Base-by-base conservation (phyloP, 2,797 vertebrate genomes). In the Rhabdomys pumilio region DNA sequence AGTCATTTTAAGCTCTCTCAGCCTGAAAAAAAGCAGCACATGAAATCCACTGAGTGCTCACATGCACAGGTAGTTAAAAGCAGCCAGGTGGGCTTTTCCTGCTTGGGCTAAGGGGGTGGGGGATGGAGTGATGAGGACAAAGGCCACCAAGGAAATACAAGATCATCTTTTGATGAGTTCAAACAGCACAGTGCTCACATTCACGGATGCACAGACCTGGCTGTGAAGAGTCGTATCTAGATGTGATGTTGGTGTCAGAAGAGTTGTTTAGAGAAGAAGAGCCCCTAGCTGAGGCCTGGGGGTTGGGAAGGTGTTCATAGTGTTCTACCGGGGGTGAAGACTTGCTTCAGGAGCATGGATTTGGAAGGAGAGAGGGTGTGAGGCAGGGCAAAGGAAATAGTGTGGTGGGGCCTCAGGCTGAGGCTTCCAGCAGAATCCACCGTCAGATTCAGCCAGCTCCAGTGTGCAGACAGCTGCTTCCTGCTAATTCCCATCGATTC, bases 181-280 rank as follows among this genome's bases (percentile, higher is more conserved):
- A 73, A 55, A 57, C 2, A 26, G 14, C 14, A 4, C 44, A 65
- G 83, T n/a, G 65, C 50, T 81, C 24, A 50, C 6, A 3, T 26
- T 72, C 2, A 22, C 11, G 26, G 84, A 31, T 57, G 17, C 53
- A 17, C 31, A 88, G 84, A 44, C 44, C 29, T 11, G 10, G 0
- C 29, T 63, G 1, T 77, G 26, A 91, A 73, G 41, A 89, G 11
- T 26, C 65, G 1, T 1, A 3, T 41, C 13, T 61, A 20, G 47
- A 20, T 65, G 59, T 83, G 55, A 41, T 59, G 77, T 22, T 73
- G 41, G 57, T 87, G 0, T n/a, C 14, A 80, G 57, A 63, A 34
- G 90, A 34, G 65, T 83, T 83, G 94, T 77, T 88, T 82, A 53
- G 83, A 88, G 73, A 7, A 80, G 69, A 29, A 6, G 69, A 59